phyloP scores from a whole-genome alignment of 1,140 invertebrate genomes.

The Protaetia brevitarsis region DNA sequence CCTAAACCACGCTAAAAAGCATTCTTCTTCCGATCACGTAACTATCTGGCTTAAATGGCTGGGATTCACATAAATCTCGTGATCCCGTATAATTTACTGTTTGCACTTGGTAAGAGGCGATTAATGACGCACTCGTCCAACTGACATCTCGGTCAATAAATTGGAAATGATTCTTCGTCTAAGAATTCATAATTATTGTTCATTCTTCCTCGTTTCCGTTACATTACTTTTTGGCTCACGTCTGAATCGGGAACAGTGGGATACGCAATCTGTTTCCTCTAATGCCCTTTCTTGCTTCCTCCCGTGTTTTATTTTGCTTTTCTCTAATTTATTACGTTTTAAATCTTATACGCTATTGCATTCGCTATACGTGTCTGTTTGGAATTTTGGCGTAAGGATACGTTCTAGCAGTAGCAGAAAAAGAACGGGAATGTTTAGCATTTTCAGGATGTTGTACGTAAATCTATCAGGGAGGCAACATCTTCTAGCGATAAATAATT shows the following conservation, averaged over 20 bases:
- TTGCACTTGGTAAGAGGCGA: not conserved
- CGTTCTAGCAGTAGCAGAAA: too few relatives aligned
- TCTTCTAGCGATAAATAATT: too few relatives aligned
- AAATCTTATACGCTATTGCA: not conserved
- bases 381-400: not conserved
- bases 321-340: not conserved
- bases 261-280: not conserved
- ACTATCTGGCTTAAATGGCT: constrained; percentile 9
- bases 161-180: not conserved
- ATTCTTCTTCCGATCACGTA: constrained; percentile 14
- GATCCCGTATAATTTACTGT: constrained; percentile 6
- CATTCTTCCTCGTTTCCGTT: not conserved
- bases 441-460: too few relatives aligned
- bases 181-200: constrained; percentile 2
- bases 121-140: not conserved
- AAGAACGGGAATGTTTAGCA: too few relatives aligned
- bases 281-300: not conserved
- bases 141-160: constrained; percentile 7
- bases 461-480: too few relatives aligned
- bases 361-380: not conserved
- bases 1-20: not conserved
- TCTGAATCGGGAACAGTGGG: not conserved
- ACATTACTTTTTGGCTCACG: not conserved
- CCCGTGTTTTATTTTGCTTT: not conserved
- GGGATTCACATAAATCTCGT: constrained; percentile 14